These are phyloP conservation scores for Molossus molossus DNA, from an alignment of 2,797 vertebrate species.

Conservation along the genomic window DNA sequence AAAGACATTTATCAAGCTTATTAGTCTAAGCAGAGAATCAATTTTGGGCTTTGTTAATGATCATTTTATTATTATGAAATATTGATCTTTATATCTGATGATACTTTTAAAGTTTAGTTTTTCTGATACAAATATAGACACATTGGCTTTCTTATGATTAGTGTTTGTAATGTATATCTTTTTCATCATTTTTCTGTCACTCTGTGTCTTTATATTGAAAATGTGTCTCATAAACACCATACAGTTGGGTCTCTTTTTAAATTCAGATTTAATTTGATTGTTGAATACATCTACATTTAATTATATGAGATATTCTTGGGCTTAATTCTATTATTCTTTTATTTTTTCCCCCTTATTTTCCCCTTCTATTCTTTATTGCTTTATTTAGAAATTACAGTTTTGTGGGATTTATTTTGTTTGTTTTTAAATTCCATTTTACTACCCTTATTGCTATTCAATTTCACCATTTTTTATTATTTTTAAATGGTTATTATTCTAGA, in stretches of 20 bases:
- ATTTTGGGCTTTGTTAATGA: not conserved
- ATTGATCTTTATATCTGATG: not conserved
- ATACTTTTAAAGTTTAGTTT: slow-evolving; percentile 7
- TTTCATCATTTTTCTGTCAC: slow-evolving; percentile 19
- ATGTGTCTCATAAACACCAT: not conserved
- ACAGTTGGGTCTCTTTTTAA: not conserved
- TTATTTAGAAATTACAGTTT: slow-evolving; percentile 41
- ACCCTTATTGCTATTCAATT: not conserved
- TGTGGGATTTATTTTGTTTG: not conserved
- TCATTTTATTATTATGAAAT: slow-evolving; percentile 22
- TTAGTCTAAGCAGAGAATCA: not conserved
- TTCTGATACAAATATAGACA: not conserved
- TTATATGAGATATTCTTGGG: not conserved
- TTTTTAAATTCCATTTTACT: slow-evolving; percentile 3
- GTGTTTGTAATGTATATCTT: not conserved
- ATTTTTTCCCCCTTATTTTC: not conserved
- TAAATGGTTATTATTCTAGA: slow-evolving; percentile 14
- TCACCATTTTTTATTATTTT: slow-evolving; percentile 34
- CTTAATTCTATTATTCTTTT: slow-evolving; percentile 7
- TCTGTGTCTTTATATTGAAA: slow-evolving; percentile 23
- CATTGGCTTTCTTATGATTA: not conserved
- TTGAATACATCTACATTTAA: not conserved
- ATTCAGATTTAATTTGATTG: not conserved
- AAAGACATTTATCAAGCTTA: not conserved
- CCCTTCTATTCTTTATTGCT: not conserved